Base-by-base conservation (phyloP, 2,113 vertebrate species). In the Talpa occidentalis region DNA sequence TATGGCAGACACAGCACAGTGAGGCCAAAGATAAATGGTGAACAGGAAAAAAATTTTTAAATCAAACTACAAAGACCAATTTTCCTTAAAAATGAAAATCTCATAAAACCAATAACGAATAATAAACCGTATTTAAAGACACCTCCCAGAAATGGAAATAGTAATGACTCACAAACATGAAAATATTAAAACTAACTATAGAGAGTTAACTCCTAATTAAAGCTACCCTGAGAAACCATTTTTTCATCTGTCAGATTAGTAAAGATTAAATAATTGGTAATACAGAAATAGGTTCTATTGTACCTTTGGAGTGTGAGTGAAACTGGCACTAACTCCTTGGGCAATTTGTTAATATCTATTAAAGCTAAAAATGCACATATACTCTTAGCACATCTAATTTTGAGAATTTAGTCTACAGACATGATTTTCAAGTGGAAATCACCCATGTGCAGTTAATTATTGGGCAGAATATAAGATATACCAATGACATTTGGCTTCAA, bases 381-480 rank as follows among this genome's bases (percentile, higher is more conserved):
- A 86, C 2, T 90, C n/a, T 81, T 90, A 83, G 44, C 15, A 84
- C 32, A 79, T 66, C 73, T 84, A 76, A 1, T 84, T 49, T 16
- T 88, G 37, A 26, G 28, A 59, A 86, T 87, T 86, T 77, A 91
- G n/a, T 56, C 17, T 85, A 69, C 0, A 74, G 56, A 93, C 74
- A 35, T 52, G 30, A 84, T 73, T 86, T 95, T 94, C 81, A 94
- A 60, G 35, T 85, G 76, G 37, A 94, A 89, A 78, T 72, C n/a
- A 79, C 72, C 40, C 30, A 35, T 32, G 15, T 77, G 42, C 28
- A 79, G 16, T 79, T 59, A 91, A 24, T 90, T 81, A 86, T 22
- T 70, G 2, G 5, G 77, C 9, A 95, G 62, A 92, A 94, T 62
- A 80, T 6, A 49, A 24, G 56, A 40, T 37, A 69, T 10, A 85